Evolutionary conservation across 2,888 invertebrate genomes (phyloP).

Genomic region (Adelphocoris suturalis): DNA sequence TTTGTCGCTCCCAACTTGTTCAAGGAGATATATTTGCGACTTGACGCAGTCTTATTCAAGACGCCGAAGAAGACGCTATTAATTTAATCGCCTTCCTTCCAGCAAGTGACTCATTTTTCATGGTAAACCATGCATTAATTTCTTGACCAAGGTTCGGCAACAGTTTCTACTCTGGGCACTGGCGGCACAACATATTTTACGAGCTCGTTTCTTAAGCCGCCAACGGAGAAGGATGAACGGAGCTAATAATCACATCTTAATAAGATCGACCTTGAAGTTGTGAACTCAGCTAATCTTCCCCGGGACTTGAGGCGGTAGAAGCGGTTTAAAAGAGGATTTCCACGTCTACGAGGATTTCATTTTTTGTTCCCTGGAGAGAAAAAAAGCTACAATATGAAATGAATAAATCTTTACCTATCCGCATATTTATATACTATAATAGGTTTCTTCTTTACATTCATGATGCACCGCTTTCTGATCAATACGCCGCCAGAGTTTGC

Average conservation of each 20-base stretch:
- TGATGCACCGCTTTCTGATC: not conserved
- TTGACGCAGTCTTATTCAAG: too few relatives aligned
- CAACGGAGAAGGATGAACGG: not conserved
- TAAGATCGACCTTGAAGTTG: slow-evolving; percentile 20
- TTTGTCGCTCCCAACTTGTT: too few relatives aligned
- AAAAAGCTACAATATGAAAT: too few relatives aligned
- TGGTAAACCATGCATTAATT: slow-evolving; percentile 9
- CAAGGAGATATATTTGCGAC: too few relatives aligned
- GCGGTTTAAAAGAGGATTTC: slow-evolving; percentile 6
- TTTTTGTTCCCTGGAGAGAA: not conserved
- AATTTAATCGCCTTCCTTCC: not conserved
- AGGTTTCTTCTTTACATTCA: not conserved
- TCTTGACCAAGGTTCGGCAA: not conserved
- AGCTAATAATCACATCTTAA: slow-evolving; percentile 20
- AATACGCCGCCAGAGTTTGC: not conserved
- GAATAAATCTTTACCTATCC: not conserved
- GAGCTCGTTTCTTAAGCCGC: slow-evolving; percentile 28
- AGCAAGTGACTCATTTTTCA: not conserved
- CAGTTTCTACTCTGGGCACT: not conserved
- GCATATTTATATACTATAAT: not conserved
- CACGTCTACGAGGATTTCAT: not conserved
- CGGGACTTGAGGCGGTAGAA: not conserved
- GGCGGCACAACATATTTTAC: slow-evolving; percentile 8
- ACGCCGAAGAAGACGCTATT: not conserved
- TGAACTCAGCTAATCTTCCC: not conserved